phyloP scores from a whole-genome alignment of 2,113 vertebrate species.

The Nerophis ophidion region DNA sequence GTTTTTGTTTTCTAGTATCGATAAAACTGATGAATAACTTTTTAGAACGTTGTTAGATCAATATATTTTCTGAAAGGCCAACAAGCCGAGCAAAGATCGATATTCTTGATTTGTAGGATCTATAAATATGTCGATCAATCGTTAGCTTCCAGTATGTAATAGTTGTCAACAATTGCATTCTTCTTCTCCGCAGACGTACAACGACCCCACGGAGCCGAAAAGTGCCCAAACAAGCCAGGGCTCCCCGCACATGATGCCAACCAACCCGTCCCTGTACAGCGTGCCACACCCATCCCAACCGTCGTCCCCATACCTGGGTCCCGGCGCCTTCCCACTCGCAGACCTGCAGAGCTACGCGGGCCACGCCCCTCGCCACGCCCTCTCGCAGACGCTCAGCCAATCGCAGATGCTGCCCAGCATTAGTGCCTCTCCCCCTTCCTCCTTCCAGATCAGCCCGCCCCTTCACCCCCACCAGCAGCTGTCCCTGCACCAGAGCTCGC shows the following conservation, averaged over 20 bases:
- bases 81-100: no score
- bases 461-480: slow-evolving; percentile 91
- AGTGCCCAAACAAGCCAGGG: slow-evolving; percentile 77
- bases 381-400: slow-evolving; percentile 83
- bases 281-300: slow-evolving; percentile 83
- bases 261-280: slow-evolving; percentile 85
- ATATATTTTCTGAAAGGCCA: no score
- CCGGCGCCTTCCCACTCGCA: slow-evolving; percentile 85
- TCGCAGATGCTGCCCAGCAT: slow-evolving; percentile 91
- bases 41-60: no score
- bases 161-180: neutral
- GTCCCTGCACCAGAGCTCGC: slow-evolving; percentile 88
- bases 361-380: slow-evolving; percentile 80
- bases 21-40: no score
- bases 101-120: no score
- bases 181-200: slow-evolving; percentile 76
- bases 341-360: slow-evolving; percentile 91
- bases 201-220: slow-evolving; percentile 86
- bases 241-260: slow-evolving; percentile 90
- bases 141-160: no score
- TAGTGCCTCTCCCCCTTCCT: slow-evolving; percentile 88
- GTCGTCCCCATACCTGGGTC: slow-evolving; percentile 84
- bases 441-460: slow-evolving; percentile 93
- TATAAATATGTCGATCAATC: no score
- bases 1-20: no score